Percentiles rank a stretch among this genome's conserved stretches.
phyloP scores from a whole-genome alignment of 2,797 vertebrate genomes.

The Sciurus carolinensis region DNA sequence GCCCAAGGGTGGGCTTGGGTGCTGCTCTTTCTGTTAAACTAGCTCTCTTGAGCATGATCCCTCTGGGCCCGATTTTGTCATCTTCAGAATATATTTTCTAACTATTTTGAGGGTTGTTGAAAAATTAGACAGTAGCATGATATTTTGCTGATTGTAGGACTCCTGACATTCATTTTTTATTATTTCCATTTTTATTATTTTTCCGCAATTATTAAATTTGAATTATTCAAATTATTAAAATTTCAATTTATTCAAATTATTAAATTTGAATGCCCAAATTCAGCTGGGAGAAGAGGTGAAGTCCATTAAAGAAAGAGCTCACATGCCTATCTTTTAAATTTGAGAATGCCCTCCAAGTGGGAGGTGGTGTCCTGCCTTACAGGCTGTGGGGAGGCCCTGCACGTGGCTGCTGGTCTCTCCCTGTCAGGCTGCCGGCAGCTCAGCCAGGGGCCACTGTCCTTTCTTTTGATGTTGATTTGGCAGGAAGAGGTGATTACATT shows the following conservation, averaged over 20 bases:
- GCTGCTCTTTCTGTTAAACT: background rate
- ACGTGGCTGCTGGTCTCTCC: background rate
- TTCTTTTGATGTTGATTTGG: too few species aligned
- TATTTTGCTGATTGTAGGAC: too few species aligned
- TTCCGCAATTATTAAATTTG: background rate
- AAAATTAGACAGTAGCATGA: background rate
- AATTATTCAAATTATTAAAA: background rate
- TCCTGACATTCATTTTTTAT: background rate
- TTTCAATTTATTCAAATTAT: background rate
- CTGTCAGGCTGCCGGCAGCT: too few species aligned
- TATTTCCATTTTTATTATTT: background rate
- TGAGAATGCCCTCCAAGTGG: too few species aligned
- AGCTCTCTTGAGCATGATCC: background rate
- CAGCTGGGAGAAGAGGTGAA: background rate
- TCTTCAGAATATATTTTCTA: background rate
- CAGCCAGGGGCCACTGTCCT: background rate
- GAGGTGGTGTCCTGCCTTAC: too few species aligned
- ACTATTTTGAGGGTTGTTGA: background rate
- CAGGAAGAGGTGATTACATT: too few species aligned
- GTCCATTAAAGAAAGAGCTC: background rate
- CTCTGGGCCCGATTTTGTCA: background rate
- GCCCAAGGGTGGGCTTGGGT: background rate
- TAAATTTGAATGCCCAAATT: background rate
- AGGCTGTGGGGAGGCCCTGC: background rate
- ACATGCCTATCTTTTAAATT: background rate